phyloP scores from a whole-genome alignment of 2,113 vertebrate species.

The Ellobius talpinus region DNA sequence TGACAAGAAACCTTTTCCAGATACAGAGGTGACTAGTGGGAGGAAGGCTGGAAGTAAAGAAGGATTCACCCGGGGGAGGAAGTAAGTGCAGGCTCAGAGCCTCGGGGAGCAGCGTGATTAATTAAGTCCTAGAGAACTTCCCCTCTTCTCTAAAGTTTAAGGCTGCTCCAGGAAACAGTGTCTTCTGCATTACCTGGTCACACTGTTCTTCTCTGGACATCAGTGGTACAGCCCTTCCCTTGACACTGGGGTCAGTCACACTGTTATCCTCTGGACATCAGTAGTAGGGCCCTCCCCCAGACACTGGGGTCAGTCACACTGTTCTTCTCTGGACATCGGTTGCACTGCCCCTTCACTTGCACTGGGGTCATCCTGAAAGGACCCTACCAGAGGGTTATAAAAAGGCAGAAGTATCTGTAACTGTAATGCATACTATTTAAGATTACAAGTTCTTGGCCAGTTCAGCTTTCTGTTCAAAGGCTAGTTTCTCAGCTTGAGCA shows the following conservation, averaged over 20 bases:
- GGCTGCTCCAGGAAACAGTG: background rate
- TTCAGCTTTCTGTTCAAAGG: background rate
- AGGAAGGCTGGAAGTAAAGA: background rate
- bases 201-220: too few relatives aligned
- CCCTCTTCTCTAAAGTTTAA: background rate
- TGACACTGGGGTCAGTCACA: background rate
- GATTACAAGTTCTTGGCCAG: background rate
- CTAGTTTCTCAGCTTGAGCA: background rate
- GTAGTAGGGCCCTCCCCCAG: background rate
- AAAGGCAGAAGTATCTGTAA: background rate
- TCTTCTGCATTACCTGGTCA: background rate
- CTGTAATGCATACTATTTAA: background rate
- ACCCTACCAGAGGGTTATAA: background rate
- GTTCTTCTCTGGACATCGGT: too few relatives aligned
- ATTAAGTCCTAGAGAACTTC: background rate
- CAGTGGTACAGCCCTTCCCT: background rate
- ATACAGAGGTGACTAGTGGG: background rate
- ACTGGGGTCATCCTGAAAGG: background rate
- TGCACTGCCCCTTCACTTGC: background rate
- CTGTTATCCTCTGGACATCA: too few relatives aligned
- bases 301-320: background rate
- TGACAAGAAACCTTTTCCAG: background rate
- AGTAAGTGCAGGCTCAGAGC: background rate
- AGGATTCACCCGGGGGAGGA: background rate
- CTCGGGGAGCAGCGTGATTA: background rate